Evolutionary conservation across 2,888 invertebrate genomes (phyloP).

Genomic region (Leptinotarsa haldemani): DNA sequence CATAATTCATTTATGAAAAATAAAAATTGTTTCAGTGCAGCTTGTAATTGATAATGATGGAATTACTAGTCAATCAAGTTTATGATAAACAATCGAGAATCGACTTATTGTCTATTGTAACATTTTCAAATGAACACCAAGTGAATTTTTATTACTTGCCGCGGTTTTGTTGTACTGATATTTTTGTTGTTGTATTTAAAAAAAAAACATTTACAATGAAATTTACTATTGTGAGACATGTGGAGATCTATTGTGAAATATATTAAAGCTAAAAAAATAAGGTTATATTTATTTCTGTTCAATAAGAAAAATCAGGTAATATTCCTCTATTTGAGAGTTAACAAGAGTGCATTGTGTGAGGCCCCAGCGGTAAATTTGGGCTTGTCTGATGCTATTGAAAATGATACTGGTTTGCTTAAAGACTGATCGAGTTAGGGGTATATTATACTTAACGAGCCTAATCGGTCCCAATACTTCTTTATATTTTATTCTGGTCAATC

Average conservation of each 20-base stretch:
- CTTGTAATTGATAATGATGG: constrained; percentile 22
- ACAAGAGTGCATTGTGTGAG: too few species aligned
- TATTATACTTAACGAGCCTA: too few species aligned
- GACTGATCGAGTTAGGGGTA: too few species aligned
- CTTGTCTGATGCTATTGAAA: too few species aligned
- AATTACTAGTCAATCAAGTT: constrained; percentile 48
- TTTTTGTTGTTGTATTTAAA: constrained; percentile 57
- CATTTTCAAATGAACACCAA: constrained; percentile 47
- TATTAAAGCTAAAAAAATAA: constrained; percentile 35
- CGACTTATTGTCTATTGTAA: constrained; percentile 38
- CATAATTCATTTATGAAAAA: constrained; percentile 6
- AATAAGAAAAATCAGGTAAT: too few species aligned
- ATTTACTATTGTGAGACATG: constrained; percentile 57
- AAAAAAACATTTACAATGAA: constrained; percentile 52
- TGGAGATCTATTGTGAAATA: constrained; percentile 59
- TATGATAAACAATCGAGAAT: constrained; percentile 43
- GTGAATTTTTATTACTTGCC: constrained; percentile 56
- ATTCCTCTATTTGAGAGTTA: too few species aligned
- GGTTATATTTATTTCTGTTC: constrained; percentile 2
- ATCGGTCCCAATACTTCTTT: too few species aligned
- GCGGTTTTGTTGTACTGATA: constrained; percentile 57
- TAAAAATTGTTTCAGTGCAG: constrained; percentile 26
- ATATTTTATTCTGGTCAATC: too few species aligned
- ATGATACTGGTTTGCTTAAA: too few species aligned
- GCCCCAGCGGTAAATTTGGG: too few species aligned